A percentile compares a stretch with the other conserved stretches of the same genome.
phyloP scores from a whole-genome alignment of 2,888 invertebrate species.

The Orthonevra nobilis region DNA sequence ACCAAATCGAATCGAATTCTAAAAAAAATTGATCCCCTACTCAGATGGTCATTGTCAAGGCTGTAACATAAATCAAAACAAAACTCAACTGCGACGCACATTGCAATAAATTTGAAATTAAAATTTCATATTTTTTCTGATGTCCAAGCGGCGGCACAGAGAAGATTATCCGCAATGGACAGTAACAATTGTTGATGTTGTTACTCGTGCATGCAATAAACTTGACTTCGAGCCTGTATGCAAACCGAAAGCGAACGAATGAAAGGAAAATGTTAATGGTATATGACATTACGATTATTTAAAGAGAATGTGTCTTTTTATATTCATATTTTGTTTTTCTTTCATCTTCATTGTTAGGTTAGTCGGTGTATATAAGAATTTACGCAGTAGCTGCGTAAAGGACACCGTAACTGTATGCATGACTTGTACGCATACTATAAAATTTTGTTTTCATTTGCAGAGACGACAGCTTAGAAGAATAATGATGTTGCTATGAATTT shows the following conservation, averaged over 20 bases:
- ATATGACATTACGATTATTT: slow-evolving; percentile 66
- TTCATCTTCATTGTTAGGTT: slow-evolving; percentile 9
- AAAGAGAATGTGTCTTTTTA: slow-evolving; percentile 27
- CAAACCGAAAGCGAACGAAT: slow-evolving; percentile 12
- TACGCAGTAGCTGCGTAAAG: slow-evolving; percentile 54
- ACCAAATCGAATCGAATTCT: slow-evolving; percentile 3
- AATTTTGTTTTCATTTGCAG: too few species aligned
- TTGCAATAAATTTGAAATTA: slow-evolving; percentile 69
- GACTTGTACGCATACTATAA: too few species aligned
- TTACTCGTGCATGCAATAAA: slow-evolving; percentile 40
- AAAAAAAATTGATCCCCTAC: slow-evolving; percentile 16
- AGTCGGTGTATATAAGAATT: slow-evolving; percentile 59
- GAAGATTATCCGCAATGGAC: neutral
- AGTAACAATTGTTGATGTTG: slow-evolving; percentile 24
- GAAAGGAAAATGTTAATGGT: slow-evolving; percentile 65
- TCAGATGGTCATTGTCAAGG: slow-evolving; percentile 57
- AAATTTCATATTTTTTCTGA: slow-evolving; percentile 62
- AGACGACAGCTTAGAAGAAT: too few species aligned
- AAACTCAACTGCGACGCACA: slow-evolving; percentile 22
- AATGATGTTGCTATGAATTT: too few species aligned
- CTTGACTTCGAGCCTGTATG: too few species aligned
- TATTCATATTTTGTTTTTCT: neutral
- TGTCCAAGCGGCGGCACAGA: slow-evolving; percentile 1
- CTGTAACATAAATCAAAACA: slow-evolving; percentile 65
- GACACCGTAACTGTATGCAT: too few species aligned